phyloP scores from a whole-genome alignment of 1,140 invertebrate genomes.

The Psilanteris sp. region DNA sequence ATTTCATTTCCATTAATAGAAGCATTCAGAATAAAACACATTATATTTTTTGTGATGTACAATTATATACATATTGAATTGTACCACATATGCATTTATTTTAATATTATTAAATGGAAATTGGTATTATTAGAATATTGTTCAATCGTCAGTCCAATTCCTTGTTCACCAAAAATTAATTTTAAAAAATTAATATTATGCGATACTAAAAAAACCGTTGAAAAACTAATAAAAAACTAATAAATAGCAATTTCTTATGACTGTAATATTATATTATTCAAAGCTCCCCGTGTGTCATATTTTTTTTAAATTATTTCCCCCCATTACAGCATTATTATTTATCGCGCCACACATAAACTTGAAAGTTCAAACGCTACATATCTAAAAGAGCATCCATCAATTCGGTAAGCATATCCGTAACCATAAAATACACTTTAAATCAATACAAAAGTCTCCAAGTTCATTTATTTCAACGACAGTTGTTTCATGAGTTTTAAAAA shows the following conservation, averaged over 20 bases:
- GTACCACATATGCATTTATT: no score
- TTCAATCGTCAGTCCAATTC: no score
- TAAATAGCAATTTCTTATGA: slow-evolving; percentile 31
- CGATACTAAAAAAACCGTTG: slow-evolving; percentile 12
- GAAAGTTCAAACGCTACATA: slow-evolving; percentile 15
- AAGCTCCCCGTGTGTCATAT: slow-evolving; percentile 15
- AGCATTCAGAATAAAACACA: no score
- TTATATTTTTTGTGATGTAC: no score
- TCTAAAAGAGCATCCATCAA: slow-evolving; percentile 32
- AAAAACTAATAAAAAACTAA: slow-evolving; percentile 26
- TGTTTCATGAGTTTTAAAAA: slow-evolving; percentile 9
- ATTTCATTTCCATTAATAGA: no score
- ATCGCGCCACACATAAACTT: slow-evolving; percentile 35
- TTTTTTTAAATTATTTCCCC: slow-evolving; percentile 22
- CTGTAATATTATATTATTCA: slow-evolving; percentile 38
- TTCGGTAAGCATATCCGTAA: slow-evolving; percentile 15
- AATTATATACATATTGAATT: no score
- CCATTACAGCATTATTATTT: slow-evolving; percentile 30
- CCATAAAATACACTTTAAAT: slow-evolving; percentile 30
- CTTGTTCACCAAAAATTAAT: no score
- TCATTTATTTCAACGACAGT: slow-evolving; percentile 8
- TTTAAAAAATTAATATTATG: no score
- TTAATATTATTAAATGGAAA: no score
- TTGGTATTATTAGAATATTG: no score
- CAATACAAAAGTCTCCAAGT: slow-evolving; percentile 9